phyloP scores from a whole-genome alignment of 2,797 vertebrate genomes.

The Lagocephalus sceleratus region DNA sequence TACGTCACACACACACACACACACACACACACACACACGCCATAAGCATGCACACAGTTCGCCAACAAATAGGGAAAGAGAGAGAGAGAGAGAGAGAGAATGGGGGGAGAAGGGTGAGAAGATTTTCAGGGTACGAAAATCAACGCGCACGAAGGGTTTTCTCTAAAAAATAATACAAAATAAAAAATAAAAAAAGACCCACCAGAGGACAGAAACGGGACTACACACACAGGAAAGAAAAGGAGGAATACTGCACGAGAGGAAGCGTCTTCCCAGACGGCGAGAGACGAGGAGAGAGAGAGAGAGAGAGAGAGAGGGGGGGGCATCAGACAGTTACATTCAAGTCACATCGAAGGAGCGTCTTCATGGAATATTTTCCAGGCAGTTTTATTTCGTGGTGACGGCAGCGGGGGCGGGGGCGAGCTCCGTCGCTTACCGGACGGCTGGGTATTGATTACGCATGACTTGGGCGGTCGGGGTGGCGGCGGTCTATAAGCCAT shows the following conservation, averaged over 20 bases:
- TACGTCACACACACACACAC: slow-evolving; percentile 76
- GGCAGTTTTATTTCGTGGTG: slow-evolving; percentile 62
- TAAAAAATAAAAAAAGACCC: slow-evolving; percentile 22
- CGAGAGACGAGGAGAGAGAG: slow-evolving; percentile 69
- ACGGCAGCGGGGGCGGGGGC: slow-evolving; percentile 39
- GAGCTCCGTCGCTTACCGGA: slow-evolving; percentile 15
- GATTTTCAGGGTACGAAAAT: slow-evolving; percentile 64
- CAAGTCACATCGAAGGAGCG: slow-evolving; percentile 80
- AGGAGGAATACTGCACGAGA: slow-evolving; percentile 57
- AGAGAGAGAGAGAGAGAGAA: slow-evolving; percentile 30
- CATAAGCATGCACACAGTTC: slow-evolving; percentile 82
- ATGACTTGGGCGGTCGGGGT: slow-evolving; percentile 55
- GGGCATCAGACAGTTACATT: slow-evolving; percentile 79
- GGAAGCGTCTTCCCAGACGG: slow-evolving; percentile 55
- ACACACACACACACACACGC: slow-evolving; percentile 75
- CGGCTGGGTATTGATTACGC: slow-evolving; percentile 35
- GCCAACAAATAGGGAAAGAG: slow-evolving; percentile 65
- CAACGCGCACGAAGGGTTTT: slow-evolving; percentile 17
- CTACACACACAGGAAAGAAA: slow-evolving; percentile 65
- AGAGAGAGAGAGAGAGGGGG: slow-evolving; percentile 73
- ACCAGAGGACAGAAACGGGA: slow-evolving; percentile 76
- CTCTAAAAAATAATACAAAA: slow-evolving; percentile 52
- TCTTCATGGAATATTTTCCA: slow-evolving; percentile 51
- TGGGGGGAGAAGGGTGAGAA: slow-evolving; percentile 44
- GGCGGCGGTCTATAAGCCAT: slow-evolving; percentile 56